Percentiles rank a stretch among this genome's conserved stretches.
phyloP scores from a whole-genome alignment of 2,888 invertebrate species.

The Torymus auratus region DNA sequence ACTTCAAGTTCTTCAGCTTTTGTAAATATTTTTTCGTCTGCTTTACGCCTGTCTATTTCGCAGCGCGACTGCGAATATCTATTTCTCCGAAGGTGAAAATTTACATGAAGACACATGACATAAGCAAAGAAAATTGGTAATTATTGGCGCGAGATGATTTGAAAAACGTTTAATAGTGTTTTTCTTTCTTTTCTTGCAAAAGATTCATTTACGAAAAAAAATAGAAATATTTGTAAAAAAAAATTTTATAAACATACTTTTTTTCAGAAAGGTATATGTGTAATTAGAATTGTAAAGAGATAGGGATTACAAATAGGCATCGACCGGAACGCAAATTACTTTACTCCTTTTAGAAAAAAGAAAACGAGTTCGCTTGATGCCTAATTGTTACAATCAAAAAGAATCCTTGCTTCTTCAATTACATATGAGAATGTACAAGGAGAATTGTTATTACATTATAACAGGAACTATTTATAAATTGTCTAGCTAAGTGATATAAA shows the following conservation, averaged over 20 bases:
- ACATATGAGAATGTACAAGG: not conserved
- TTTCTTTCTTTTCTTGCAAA: no score
- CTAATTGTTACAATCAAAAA: slow-evolving; percentile 18
- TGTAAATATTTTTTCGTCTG: slow-evolving; percentile 31
- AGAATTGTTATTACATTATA: not conserved
- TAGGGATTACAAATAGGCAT: slow-evolving; percentile 44
- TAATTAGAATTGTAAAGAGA: slow-evolving; percentile 8
- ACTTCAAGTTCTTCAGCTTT: slow-evolving; percentile 1
- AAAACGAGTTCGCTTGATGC: slow-evolving; percentile 41
- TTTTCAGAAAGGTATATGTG: not conserved
- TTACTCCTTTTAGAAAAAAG: no score
- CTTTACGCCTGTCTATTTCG: not conserved
- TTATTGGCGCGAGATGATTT: no score
- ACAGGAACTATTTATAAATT: no score
- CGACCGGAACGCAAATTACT: slow-evolving; percentile 17
- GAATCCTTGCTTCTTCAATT: not conserved
- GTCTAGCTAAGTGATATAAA: not conserved
- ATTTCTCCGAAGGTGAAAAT: no score
- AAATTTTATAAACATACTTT: no score
- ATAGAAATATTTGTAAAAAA: no score
- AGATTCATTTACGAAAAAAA: no score
- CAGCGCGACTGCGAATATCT: no score
- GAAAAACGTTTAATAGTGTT: no score
- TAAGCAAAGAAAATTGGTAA: no score
- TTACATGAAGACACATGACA: no score